Conservation (phyloP, 2,113 vertebrate genomes). For the Guaruba guarouba region DNA sequence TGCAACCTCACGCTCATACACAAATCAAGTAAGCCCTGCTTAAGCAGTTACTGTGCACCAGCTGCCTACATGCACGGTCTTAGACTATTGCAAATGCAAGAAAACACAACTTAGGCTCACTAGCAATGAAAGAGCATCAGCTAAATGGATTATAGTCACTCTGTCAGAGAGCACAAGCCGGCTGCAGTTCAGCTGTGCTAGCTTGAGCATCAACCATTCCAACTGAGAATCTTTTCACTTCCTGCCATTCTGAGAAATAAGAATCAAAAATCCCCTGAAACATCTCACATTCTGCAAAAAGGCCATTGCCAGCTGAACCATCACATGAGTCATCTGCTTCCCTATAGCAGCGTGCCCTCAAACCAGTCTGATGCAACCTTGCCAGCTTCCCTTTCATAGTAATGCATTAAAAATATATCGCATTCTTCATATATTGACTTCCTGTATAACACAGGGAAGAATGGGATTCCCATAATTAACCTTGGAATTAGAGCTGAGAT, state of each 20-base stretch:
- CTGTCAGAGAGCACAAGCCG: not conserved
- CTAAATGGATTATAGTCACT: fast-evolving
- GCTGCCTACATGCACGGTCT: fast-evolving
- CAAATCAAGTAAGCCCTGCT: not conserved
- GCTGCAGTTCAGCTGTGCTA: not conserved
- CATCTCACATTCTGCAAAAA: not conserved
- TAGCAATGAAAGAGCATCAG: not conserved
- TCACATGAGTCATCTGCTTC: fast-evolving
- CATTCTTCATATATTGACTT: not conserved
- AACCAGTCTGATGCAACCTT: not conserved
- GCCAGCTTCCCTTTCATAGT: not conserved
- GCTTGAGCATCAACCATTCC: not conserved
- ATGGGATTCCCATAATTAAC: not conserved
- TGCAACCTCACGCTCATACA: fast-evolving
- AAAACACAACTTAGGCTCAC: not conserved
- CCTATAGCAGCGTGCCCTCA: not conserved
- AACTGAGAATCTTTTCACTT: not conserved
- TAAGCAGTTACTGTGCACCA: not conserved
- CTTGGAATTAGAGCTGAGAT: not conserved
- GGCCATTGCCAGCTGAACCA: not conserved
- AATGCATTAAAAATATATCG: not conserved
- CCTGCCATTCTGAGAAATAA: not conserved
- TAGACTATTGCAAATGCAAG: not conserved
- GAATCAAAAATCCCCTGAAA: not conserved
- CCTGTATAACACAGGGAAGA: not conserved